These are phyloP conservation scores for Parnassius mnemosyne DNA, from an alignment of 2,888 invertebrate genomes.

Conservation along the genomic window DNA sequence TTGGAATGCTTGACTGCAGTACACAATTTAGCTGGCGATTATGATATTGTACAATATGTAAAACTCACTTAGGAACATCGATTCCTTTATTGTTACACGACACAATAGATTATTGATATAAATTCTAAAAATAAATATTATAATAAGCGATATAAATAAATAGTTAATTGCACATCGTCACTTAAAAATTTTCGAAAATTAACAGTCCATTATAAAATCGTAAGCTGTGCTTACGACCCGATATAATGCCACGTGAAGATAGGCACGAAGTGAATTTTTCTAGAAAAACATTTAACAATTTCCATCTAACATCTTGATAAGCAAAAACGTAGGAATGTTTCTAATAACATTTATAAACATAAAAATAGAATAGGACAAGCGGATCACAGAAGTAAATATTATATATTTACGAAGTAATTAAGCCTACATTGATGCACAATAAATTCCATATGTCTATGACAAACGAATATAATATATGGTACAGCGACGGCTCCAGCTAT, in stretches of 20 bases:
- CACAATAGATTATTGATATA: slow-evolving; percentile 64
- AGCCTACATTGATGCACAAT: slow-evolving; percentile 53
- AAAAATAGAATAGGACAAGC: slow-evolving; percentile 65
- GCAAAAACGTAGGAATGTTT: slow-evolving; percentile 70
- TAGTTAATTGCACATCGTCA: slow-evolving; percentile 73
- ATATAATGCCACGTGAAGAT: slow-evolving; percentile 52
- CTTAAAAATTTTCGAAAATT: slow-evolving; percentile 67
- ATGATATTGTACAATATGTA: slow-evolving; percentile 65
- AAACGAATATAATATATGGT: slow-evolving; percentile 31
- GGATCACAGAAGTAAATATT: slow-evolving; percentile 77
- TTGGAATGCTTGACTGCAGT: slow-evolving; percentile 76
- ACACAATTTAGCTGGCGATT: slow-evolving; percentile 62
- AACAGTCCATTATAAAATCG: slow-evolving; percentile 48
- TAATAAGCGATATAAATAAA: slow-evolving; percentile 74
- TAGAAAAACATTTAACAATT: slow-evolving; percentile 46
- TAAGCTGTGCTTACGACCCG: slow-evolving; percentile 64
- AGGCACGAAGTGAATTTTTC: slow-evolving; percentile 60
- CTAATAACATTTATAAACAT: slow-evolving; percentile 64
- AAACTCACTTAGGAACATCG: slow-evolving; percentile 72
- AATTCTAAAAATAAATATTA: slow-evolving; percentile 76
- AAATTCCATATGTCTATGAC: slow-evolving; percentile 42
- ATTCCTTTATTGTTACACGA: slow-evolving; percentile 61
- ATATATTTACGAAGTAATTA: slow-evolving; percentile 66
- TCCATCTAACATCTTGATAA: slow-evolving; percentile 45
- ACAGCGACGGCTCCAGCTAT: slow-evolving; percentile 36